phyloP scores from a whole-genome alignment of 2,113 vertebrate species.

The Camelus dromedarius region DNA sequence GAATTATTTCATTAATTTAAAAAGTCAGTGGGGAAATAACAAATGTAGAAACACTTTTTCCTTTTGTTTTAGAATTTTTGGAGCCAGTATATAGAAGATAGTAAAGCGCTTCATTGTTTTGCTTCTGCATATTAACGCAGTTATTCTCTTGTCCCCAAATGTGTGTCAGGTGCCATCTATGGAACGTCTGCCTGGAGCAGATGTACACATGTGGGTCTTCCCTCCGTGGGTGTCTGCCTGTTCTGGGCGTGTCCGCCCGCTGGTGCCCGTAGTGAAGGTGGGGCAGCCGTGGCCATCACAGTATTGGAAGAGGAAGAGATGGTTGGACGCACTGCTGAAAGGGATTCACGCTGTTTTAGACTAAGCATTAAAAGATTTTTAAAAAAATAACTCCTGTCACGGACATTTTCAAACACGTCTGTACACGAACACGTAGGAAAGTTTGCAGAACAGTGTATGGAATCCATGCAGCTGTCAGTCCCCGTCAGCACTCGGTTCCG shows the following conservation, averaged over 20 bases:
- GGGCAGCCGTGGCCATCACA: rapidly evolving
- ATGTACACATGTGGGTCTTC: rapidly evolving
- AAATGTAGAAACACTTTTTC: not conserved
- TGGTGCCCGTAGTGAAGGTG: not conserved
- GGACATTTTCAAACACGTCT: not conserved
- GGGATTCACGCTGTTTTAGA: not conserved
- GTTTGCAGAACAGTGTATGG: not conserved
- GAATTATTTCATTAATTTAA: conserved; percentile 34
- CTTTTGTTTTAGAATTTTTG: conserved; percentile 44
- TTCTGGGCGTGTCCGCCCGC: rapidly evolving
- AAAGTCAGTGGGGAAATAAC: not conserved
- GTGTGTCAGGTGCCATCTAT: not conserved
- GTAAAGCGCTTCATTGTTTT: conserved; percentile 22
- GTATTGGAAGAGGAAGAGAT: not conserved
- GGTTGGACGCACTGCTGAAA: too few species aligned
- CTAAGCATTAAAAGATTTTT: not conserved
- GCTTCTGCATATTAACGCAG: not conserved
- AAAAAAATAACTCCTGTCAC: not conserved
- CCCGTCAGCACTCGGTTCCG: not conserved
- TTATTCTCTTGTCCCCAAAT: conserved; percentile 17
- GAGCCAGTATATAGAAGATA: not conserved
- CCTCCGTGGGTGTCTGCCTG: not conserved
- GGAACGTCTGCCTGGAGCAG: not conserved
- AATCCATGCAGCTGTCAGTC: not conserved
- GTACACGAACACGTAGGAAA: not conserved